Evolutionary conservation across 2,888 invertebrate species (phyloP).

Genomic region (Podabrus alpinus): DNA sequence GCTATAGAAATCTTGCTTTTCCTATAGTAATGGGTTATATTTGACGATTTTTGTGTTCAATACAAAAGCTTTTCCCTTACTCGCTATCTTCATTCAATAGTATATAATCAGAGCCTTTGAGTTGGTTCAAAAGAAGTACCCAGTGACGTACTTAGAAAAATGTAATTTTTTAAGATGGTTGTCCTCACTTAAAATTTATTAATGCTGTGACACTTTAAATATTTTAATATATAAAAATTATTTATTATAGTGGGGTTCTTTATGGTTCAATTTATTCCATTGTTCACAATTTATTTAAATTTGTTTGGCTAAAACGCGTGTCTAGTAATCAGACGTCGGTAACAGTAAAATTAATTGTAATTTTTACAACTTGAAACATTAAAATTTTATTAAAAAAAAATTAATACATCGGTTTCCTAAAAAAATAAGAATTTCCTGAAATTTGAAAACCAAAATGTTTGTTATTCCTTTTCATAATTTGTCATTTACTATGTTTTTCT

Average conservation of each 20-base stretch:
- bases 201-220: neutral
- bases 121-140: slow-evolving; percentile 27
- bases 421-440: neutral
- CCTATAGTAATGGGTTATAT: slow-evolving; percentile 40
- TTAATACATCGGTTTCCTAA: neutral
- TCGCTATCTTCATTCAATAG: slow-evolving; percentile 39
- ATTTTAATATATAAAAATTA: neutral
- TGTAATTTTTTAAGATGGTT: neutral
- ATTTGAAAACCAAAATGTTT: neutral
- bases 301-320: neutral
- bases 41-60: slow-evolving; percentile 38
- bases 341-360: neutral
- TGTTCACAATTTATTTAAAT: neutral
- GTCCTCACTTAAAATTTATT: neutral
- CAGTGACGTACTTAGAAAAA: slow-evolving; percentile 24
- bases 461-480: neutral
- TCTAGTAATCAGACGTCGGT: neutral
- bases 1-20: slow-evolving; percentile 36
- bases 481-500: neutral
- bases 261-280: neutral
- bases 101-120: slow-evolving; percentile 37
- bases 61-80: slow-evolving; percentile 37
- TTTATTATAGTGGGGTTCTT: neutral
- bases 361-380: neutral
- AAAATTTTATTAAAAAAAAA: neutral